Evolutionary conservation across 2,888 invertebrate genomes (phyloP).

Genomic region (Macaria liturata): DNA sequence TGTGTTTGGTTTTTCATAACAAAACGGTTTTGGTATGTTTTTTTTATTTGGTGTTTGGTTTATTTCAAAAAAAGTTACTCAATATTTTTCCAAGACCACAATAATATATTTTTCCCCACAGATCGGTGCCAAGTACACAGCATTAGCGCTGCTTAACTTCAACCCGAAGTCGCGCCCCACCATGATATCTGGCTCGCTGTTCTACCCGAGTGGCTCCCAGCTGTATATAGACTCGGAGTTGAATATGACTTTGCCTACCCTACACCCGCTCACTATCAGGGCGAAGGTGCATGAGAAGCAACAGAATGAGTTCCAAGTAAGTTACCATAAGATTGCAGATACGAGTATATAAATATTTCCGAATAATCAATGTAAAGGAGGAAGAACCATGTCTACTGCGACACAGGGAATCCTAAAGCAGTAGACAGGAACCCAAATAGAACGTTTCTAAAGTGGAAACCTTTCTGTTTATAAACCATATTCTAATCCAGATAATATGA

Average conservation of each 20-base stretch:
- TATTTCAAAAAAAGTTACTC: no score
- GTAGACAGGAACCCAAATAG: no score
- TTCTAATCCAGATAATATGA: no score
- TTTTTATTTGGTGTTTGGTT: no score
- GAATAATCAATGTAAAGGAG: no score
- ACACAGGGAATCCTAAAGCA: no score
- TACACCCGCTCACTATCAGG: constrained; percentile 87
- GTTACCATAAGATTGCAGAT: constrained; percentile 30
- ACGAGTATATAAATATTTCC: no score
- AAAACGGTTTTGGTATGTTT: no score
- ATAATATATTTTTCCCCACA: constrained; percentile 38
- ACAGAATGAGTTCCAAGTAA: constrained; percentile 87
- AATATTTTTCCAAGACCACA: background rate
- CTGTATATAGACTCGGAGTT: constrained; percentile 87
- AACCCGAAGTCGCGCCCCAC: constrained; percentile 73
- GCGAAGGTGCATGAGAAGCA: constrained; percentile 87
- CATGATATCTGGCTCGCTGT: constrained; percentile 71
- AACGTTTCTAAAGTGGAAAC: no score
- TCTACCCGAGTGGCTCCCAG: constrained; percentile 86
- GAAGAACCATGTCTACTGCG: no score
- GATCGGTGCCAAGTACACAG: constrained; percentile 73
- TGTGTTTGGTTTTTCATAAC: no score
- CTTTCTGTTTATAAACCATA: no score
- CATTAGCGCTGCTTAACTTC: constrained; percentile 65
- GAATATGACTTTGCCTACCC: constrained; percentile 89